Percentiles rank a stretch among this genome's conserved stretches.
These are phyloP conservation scores for Latrodectus elegans DNA, from an alignment of 2,888 invertebrate species.

Conservation along the genomic window DNA sequence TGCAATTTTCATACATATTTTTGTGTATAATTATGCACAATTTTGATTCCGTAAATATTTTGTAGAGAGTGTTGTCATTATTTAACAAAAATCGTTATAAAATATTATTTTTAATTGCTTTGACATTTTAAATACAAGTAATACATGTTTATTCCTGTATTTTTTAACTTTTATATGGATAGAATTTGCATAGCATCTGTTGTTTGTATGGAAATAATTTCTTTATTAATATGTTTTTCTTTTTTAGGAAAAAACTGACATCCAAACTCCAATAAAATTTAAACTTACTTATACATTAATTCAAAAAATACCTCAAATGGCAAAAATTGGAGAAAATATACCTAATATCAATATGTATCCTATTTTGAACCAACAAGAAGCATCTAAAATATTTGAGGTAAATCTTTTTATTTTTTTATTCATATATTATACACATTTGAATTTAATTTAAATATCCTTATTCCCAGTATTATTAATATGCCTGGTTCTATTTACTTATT, in stretches of 20 bases:
- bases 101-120: no score
- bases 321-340: slow-evolving; percentile 78
- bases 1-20: no score
- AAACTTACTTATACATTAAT: slow-evolving; percentile 88
- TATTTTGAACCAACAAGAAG: slow-evolving; percentile 86
- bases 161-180: not conserved
- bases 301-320: slow-evolving; percentile 67
- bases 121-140: not conserved
- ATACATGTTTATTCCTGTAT: not conserved
- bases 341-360: slow-evolving; percentile 87
- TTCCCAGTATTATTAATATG: no score
- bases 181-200: not conserved
- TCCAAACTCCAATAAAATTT: slow-evolving; percentile 90
- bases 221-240: slow-evolving; percentile 42
- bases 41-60: no score
- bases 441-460: no score
- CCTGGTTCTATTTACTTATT: no score
- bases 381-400: slow-evolving; percentile 71
- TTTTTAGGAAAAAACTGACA: slow-evolving; percentile 85
- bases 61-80: no score
- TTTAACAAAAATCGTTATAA: no score
- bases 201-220: not conserved
- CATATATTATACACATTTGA: not conserved
- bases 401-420: not conserved
- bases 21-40: no score